These are phyloP conservation scores for Pampus argenteus DNA, from an alignment of 2,797 vertebrate species.

Conservation along the genomic window DNA sequence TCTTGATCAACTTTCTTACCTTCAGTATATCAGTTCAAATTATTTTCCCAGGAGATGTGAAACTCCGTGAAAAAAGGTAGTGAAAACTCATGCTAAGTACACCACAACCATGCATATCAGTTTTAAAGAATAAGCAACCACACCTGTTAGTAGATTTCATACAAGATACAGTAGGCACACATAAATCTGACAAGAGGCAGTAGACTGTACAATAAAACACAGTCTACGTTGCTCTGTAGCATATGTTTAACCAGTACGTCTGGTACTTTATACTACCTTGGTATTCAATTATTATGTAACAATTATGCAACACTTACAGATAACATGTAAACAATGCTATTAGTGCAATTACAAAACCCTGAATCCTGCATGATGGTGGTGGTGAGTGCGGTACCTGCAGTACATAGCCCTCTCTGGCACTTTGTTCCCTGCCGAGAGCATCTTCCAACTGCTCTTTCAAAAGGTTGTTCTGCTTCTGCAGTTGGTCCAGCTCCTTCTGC, in stretches of 20 bases:
- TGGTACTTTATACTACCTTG: background rate
- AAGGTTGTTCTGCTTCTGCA: conserved; percentile 93
- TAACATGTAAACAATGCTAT: background rate
- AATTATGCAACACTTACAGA: background rate
- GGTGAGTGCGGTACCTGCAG: conserved; percentile 89
- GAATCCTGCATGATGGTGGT: conserved; percentile 4
- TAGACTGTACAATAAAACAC: conserved; percentile 3
- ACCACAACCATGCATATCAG: conserved; percentile 86
- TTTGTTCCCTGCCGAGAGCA: conserved; percentile 92
- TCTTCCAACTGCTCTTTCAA: conserved; percentile 94
- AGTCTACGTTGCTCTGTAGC: background rate
- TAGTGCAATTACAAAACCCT: background rate
- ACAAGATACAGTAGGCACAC: conserved; percentile 37
- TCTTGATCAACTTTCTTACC: conserved; percentile 71
- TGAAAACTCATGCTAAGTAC: conserved; percentile 87
- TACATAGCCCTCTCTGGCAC: conserved; percentile 94
- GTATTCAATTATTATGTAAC: too few relatives aligned
- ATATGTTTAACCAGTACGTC: background rate
- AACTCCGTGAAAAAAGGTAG: conserved; percentile 90
- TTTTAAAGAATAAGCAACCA: conserved; percentile 70
- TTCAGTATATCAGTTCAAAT: conserved; percentile 68
- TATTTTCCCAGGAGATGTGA: conserved; percentile 94
- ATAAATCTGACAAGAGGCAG: conserved; percentile 16
- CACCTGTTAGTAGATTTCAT: conserved; percentile 73
- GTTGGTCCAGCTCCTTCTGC: conserved; percentile 92